Conservation (phyloP, 2,113 vertebrate genomes). For the Prolemur simus region DNA sequence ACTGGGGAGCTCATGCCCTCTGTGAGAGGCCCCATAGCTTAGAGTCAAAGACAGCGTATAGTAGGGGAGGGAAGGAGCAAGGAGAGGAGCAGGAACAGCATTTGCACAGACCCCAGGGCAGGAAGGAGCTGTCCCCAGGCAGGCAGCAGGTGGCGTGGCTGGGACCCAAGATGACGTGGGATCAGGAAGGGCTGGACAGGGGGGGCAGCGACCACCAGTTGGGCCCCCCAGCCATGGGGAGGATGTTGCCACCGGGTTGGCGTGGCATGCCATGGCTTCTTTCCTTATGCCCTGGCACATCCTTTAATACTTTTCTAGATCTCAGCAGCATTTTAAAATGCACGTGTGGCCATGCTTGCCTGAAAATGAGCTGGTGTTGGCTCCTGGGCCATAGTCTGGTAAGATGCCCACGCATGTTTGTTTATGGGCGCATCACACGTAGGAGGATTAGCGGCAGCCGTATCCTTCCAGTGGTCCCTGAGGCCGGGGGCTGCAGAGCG, state of each 20-base stretch:
- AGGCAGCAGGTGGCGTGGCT: neutral
- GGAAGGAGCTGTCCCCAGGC: neutral
- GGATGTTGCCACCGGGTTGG: neutral
- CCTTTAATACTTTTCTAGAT: neutral
- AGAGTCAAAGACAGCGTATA: neutral
- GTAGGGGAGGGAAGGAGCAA: neutral
- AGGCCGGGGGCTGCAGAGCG: neutral
- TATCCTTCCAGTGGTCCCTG: neutral
- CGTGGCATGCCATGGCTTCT: neutral
- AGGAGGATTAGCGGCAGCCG: neutral
- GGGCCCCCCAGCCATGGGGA: accelerated
- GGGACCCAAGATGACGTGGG: neutral
- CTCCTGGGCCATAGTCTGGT: neutral
- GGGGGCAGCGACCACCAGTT: neutral
- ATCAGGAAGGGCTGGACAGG: accelerated
- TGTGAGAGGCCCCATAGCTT: neutral
- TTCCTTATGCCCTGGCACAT: neutral
- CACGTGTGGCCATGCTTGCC: neutral
- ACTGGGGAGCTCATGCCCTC: neutral
- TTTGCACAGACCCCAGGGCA: neutral
- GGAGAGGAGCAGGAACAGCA: neutral
- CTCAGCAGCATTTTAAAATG: neutral
- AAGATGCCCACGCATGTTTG: accelerated
- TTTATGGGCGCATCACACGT: neutral
- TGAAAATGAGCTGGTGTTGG: neutral